phyloP scores from a whole-genome alignment of 2,888 invertebrate species.

The Epinotia ramella region DNA sequence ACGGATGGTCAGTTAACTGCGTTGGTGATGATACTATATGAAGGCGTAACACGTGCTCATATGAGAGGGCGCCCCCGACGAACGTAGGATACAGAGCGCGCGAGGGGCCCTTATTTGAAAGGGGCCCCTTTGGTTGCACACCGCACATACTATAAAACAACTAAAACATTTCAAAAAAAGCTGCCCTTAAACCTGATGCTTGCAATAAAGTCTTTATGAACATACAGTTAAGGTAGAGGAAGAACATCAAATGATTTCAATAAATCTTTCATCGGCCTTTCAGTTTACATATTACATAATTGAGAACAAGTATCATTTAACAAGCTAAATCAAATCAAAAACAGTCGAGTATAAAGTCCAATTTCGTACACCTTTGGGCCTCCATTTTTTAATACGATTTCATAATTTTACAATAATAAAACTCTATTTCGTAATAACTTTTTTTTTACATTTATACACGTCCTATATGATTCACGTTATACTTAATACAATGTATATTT shows the following conservation, averaged over 20 bases:
- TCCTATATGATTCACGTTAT: constrained; percentile 22
- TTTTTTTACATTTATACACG: constrained; percentile 44
- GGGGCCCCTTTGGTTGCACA: too few species aligned
- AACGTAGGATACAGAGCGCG: too few species aligned
- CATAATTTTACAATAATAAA: constrained; percentile 31
- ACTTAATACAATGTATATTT: constrained; percentile 24
- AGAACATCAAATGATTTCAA: not conserved
- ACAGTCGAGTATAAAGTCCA: constrained; percentile 30
- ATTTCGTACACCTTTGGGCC: constrained; percentile 33
- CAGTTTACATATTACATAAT: not conserved
- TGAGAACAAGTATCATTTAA: constrained; percentile 2
- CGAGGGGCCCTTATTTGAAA: too few species aligned
- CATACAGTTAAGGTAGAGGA: not conserved
- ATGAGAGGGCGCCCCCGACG: too few species aligned
- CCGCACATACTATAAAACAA: not conserved
- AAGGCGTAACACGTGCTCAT: too few species aligned
- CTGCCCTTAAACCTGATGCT: not conserved
- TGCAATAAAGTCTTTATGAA: not conserved
- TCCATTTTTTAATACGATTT: constrained; percentile 25
- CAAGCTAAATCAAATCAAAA: constrained; percentile 24
- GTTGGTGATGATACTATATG: too few species aligned
- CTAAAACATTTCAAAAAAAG: not conserved
- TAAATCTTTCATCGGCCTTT: not conserved
- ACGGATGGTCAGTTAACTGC: too few species aligned
- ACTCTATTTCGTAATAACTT: constrained; percentile 37